These are phyloP conservation scores for Pseudoatta argentina DNA, from an alignment of 1,140 invertebrate genomes.

Conservation along the genomic window DNA sequence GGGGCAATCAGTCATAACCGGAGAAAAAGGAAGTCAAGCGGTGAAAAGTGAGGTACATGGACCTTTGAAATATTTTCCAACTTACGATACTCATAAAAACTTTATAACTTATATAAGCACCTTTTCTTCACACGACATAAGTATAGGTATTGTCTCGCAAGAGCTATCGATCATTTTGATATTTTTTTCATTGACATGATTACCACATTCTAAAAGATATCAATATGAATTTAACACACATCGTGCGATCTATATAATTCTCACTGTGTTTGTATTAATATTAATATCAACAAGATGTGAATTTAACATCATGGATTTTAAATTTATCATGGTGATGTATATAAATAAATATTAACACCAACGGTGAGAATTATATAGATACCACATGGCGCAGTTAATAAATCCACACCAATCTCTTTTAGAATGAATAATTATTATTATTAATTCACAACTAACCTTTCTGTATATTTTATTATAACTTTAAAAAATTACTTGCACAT, in stretches of 20 bases:
- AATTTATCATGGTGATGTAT: no score
- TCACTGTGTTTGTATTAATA: no score
- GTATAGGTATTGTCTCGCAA: slow-evolving; percentile 28
- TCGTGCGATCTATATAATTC: no score
- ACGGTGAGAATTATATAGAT: no score
- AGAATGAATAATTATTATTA: no score
- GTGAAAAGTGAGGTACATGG: slow-evolving; percentile 27
- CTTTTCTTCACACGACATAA: not conserved
- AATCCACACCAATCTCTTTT: no score
- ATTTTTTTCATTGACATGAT: slow-evolving; percentile 51
- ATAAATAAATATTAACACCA: no score
- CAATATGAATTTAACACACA: no score
- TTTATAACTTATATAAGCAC: slow-evolving; percentile 75
- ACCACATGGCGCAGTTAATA: no score
- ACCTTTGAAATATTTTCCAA: slow-evolving; percentile 67
- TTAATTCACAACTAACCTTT: not conserved
- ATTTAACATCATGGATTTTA: no score
- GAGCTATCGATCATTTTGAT: not conserved
- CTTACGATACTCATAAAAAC: slow-evolving; percentile 79
- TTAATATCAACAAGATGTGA: no score
- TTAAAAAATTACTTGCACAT: not conserved
- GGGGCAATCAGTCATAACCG: slow-evolving; percentile 17
- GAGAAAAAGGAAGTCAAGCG: not conserved
- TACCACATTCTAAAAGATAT: not conserved
- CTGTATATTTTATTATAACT: not conserved